Base-by-base conservation (phyloP, 2,888 invertebrate species). In the Philopedon plagiatum region DNA sequence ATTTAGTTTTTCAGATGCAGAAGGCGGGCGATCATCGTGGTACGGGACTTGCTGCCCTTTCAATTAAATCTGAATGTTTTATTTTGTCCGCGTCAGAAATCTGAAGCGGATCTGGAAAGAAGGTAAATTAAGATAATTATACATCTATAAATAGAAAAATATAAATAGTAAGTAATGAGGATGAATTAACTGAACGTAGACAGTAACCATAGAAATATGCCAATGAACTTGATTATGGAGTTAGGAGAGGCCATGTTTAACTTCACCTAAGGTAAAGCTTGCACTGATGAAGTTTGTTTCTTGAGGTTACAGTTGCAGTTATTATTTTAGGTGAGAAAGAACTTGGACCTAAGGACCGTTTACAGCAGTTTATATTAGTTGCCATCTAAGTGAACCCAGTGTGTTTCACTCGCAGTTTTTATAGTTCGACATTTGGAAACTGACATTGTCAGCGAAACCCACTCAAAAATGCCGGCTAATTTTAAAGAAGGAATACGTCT, bases 11-110 rank as follows among this genome's bases (percentile, higher is more conserved):
- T 49, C 62, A 63, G 65, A 64, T 39, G 71, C 63, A 65, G 71
- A 71, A 71, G 71, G 71, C 71, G 71, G 65, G 71, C 60, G 44
- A 71, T 39, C 65, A 44, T 58, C 71, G 64, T 34, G 49, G 21
- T 26, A 23, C 26, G 39, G 21, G 26, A 71, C 57, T 66, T 54
- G 19, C n/a, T 54, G 11, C 44, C 49, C 18, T 19, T 8, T 21
- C 23, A 5, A 21, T 60, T 37, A 15, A 32, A 5, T n/a, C 11
- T 61, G 66, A 56, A 19, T 58, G 8, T 18, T 49, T 34, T 46
- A 58, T 61, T 68, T 39, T 46, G 54, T 51, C n/a, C 15, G 54
- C 60, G 61, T 41, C 39, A 46, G 61, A 61, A 68, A 68, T 68
- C 54, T 34, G 51, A 68, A 61, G 60, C 21, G 68, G 61, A 68